Evolutionary conservation across 2,113 vertebrate genomes (phyloP).

Genomic region (Mustela lutreola): DNA sequence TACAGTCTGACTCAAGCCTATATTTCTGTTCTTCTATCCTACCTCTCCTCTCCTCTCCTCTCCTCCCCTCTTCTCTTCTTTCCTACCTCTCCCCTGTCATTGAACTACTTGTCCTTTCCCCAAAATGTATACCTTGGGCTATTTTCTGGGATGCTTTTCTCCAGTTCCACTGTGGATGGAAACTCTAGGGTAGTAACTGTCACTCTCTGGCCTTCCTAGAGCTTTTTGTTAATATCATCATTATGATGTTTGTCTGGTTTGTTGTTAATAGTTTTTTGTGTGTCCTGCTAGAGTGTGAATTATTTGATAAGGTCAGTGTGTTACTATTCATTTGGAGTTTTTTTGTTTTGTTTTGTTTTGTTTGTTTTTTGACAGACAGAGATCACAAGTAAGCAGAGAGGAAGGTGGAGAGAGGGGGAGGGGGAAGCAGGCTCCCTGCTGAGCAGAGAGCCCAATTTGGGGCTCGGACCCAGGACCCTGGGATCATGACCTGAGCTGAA

Average conservation of each 20-base stretch:
- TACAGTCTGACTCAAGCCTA: not conserved
- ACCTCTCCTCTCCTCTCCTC: not conserved
- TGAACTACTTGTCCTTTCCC: not conserved
- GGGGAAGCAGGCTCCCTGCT: no score
- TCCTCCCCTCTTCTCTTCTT: not conserved
- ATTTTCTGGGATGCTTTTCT: not conserved
- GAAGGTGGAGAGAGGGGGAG: no score
- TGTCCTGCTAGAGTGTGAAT: constrained; percentile 21
- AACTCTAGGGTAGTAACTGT: not conserved
- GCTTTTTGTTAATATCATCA: not conserved
- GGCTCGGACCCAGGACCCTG: no score
- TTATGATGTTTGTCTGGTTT: not conserved
- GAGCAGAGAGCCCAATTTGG: no score
- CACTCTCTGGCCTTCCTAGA: not conserved
- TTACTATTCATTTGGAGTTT: not conserved
- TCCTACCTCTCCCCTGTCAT: not conserved
- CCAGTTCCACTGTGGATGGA: not conserved
- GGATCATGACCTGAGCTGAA: no score
- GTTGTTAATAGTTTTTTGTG: not conserved
- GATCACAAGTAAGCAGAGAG: no score
- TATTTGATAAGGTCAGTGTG: constrained; percentile 35
- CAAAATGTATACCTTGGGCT: not conserved
- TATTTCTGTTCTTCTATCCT: not conserved
- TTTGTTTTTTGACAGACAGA: no score
- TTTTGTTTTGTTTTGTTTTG: no score